Conservation (phyloP, 1,140 invertebrate genomes). For the Formica selysi region DNA sequence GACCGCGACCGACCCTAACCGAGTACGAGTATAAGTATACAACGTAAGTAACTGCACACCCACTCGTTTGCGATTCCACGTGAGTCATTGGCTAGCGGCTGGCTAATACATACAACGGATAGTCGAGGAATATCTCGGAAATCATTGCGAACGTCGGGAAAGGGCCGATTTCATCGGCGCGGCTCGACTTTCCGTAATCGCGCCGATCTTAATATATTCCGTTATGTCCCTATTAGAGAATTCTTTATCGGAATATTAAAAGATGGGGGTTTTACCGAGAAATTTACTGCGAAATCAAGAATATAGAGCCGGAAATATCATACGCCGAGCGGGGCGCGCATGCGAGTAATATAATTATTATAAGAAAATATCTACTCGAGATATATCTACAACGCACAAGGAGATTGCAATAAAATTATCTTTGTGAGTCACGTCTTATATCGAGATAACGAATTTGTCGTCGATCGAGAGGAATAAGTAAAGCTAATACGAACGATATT, state of each 20-base stretch:
- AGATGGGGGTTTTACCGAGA: background rate
- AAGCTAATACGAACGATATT: slow-evolving; percentile 31
- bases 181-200: background rate
- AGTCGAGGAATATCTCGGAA: slow-evolving; percentile 36
- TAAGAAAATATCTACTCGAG: background rate
- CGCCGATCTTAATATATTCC: slow-evolving; percentile 6
- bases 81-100: slow-evolving; percentile 68
- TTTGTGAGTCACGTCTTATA: background rate
- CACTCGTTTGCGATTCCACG: slow-evolving; percentile 69
- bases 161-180: slow-evolving; percentile 8
- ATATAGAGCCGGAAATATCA: background rate
- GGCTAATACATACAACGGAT: slow-evolving; percentile 39
- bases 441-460: background rate
- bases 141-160: slow-evolving; percentile 26
- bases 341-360: slow-evolving; percentile 1
- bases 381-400: background rate
- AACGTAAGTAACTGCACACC: slow-evolving; percentile 68
- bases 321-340: background rate
- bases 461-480: background rate
- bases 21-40: slow-evolving; percentile 28
- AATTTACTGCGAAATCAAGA: background rate
- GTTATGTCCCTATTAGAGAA: background rate
- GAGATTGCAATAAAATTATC: slow-evolving; percentile 2
- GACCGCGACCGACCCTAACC: slow-evolving; percentile 12
- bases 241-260: background rate